Base-by-base conservation (phyloP, 1,140 invertebrate genomes). In the Mercenaria mercenaria region DNA sequence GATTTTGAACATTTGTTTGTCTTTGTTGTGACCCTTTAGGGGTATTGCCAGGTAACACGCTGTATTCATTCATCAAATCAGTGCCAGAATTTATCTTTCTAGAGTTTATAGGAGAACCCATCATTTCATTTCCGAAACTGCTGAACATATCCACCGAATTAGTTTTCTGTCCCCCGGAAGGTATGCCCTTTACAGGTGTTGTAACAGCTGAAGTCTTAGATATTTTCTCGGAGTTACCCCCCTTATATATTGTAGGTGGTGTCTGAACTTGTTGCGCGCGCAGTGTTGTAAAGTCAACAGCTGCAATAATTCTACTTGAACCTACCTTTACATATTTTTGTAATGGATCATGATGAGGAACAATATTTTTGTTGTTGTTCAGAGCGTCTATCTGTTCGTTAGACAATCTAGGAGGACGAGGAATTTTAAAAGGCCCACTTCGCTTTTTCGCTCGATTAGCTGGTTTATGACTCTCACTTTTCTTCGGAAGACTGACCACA, bases 311-410 rank as follows among this genome's bases (percentile, higher is more conserved):
- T 56, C 47, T 50, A 37, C 83, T 85, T n/a, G 61, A 72, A 0
- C 83, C 83, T 26, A 85, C 83, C 18, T 76, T 61, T n/a, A 76
- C 69, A 39, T 85, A 85, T 37, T 72, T 85, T 26, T 85, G 83
- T 34, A 85, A 52, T 0, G 64, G 41, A 52, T 85, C 83, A 34
- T 67, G 69, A 37, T 76, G 43, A 34, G 83, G 69, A n/a, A 76
- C 0, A 6, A 74, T 41, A 76, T 85, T 72, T 50, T 72, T 37
- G 64, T 56, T 50, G 82, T 67, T 84, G 15, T 47, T 52, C 50
- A 85, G 37, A 13, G 83, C 83, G 23, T 72, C 64, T 23, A 85
- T 85, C 29, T 85, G 83, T 23, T 52, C 41, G 32, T 23, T n/a
- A 34, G 83, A 76, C 15, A 85, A n/a, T 26, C 18, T 50, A 8